A percentile compares a stretch with the other conserved stretches of the same genome.
Evolutionary conservation across 2,113 vertebrate genomes (phyloP).

Genomic region (Orientallactaga bullata): DNA sequence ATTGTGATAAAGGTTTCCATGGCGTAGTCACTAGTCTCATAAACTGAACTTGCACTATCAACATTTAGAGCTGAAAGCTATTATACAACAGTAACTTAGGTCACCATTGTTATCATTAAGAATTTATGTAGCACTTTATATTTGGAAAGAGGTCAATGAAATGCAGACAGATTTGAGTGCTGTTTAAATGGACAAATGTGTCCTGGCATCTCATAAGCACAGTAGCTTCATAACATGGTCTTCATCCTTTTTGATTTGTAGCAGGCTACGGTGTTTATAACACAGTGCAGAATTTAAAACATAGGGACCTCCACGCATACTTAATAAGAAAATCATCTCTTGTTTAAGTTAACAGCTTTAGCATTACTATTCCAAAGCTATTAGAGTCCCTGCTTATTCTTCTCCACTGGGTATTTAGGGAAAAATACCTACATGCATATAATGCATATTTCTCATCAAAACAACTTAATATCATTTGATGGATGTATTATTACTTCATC

Average conservation of each 20-base stretch:
- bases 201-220: conserved; percentile 25
- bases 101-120: conserved; percentile 72
- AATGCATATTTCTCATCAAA: neutral
- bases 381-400: conserved; percentile 29
- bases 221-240: conserved; percentile 33
- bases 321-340: neutral
- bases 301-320: neutral
- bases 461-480: conserved; percentile 14
- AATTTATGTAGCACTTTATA: conserved; percentile 74
- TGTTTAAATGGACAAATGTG: conserved; percentile 68
- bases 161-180: conserved; percentile 65
- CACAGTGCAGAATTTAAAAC: conserved; percentile 51
- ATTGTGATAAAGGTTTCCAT: conserved; percentile 76
- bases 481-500: neutral
- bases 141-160: conserved; percentile 78
- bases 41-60: conserved; percentile 44
- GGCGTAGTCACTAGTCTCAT: conserved; percentile 62
- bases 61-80: conserved; percentile 59
- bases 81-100: conserved; percentile 64
- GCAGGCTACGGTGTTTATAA: conserved; percentile 55
- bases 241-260: conserved; percentile 60
- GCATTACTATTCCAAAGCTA: conserved; percentile 26
- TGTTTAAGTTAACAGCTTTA: conserved; percentile 32
- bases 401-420: neutral
- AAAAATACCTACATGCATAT: neutral